Percentiles rank a stretch among this genome's conserved stretches.
Evolutionary conservation across 2,113 vertebrate genomes (phyloP).

Genomic region (Ifrita kowaldi): DNA sequence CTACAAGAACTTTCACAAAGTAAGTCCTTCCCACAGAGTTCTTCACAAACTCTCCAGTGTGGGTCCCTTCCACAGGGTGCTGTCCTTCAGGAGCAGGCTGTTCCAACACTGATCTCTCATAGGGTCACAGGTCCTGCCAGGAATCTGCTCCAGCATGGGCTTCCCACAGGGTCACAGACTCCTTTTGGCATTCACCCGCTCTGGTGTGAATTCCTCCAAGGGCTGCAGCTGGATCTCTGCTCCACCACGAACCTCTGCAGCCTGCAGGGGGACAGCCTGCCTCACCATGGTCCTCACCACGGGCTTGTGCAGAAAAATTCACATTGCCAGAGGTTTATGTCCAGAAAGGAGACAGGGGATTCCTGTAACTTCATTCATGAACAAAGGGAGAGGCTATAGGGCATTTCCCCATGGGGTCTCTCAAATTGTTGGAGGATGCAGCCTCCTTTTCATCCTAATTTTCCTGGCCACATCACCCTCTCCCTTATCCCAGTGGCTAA

Average conservation of each 20-base stretch:
- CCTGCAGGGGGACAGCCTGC: background rate
- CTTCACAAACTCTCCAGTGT: background rate
- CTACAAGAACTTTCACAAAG: background rate
- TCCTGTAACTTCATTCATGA: background rate
- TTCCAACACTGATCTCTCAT: rapidly evolving
- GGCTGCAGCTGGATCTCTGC: background rate
- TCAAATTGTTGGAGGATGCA: background rate
- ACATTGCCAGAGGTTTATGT: rapidly evolving
- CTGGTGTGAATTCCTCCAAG: background rate
- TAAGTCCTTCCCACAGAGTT: background rate
- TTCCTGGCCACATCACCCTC: background rate
- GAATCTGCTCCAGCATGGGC: background rate
- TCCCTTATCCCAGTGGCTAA: background rate
- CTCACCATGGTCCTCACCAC: too few relatives aligned
- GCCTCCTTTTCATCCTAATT: background rate
- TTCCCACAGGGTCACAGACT: background rate
- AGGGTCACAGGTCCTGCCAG: background rate
- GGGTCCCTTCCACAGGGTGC: background rate
- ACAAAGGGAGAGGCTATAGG: background rate
- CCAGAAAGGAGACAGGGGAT: background rate
- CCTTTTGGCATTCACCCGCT: background rate
- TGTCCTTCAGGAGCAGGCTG: background rate
- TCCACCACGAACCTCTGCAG: too few relatives aligned
- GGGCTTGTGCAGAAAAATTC: background rate
- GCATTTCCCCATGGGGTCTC: background rate